Percentiles rank a stretch among this genome's conserved stretches.
Evolutionary conservation across 2,888 invertebrate species (phyloP).

Genomic region (Rhorus exstirpatorius): DNA sequence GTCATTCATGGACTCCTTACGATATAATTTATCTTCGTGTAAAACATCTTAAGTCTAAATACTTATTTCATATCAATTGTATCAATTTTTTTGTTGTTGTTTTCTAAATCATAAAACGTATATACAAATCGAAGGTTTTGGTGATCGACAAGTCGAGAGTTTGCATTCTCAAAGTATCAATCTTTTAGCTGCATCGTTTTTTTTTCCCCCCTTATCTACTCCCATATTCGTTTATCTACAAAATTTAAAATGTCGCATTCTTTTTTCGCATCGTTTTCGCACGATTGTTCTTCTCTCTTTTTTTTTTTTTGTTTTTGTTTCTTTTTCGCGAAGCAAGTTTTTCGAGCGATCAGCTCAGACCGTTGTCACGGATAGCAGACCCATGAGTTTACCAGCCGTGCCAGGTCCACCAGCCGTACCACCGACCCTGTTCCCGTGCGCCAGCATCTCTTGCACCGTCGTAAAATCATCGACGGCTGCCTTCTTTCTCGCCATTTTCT

Average conservation of each 20-base stretch:
- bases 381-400: conserved; percentile 87
- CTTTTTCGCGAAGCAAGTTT: conserved; percentile 6
- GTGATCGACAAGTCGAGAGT: conserved; percentile 16
- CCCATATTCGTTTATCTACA: conserved; percentile 39
- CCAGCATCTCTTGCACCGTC: conserved; percentile 88
- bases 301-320: not conserved
- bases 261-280: not conserved
- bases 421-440: conserved; percentile 87
- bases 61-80: too few relatives aligned
- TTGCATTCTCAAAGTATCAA: not conserved
- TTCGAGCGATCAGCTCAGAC: conserved; percentile 83
- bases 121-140: conserved; percentile 54
- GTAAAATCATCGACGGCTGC: conserved; percentile 87
- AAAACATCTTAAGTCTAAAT: conserved; percentile 74
- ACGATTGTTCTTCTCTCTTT: not conserved
- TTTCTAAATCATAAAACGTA: conserved; percentile 52
- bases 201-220: conserved; percentile 6
- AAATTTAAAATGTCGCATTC: too few relatives aligned
- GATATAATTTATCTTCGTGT: conserved; percentile 65
- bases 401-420: conserved; percentile 78
- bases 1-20: conserved; percentile 67
- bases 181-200: not conserved
- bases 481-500: conserved; percentile 86
- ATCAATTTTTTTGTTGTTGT: conserved; percentile 15
- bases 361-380: conserved; percentile 88